Evolutionary conservation across 64 coral and sea anemone species (phyloP), one percentile per base, ranked within the genome.

Genomic region (Montipora cactus): DNA sequence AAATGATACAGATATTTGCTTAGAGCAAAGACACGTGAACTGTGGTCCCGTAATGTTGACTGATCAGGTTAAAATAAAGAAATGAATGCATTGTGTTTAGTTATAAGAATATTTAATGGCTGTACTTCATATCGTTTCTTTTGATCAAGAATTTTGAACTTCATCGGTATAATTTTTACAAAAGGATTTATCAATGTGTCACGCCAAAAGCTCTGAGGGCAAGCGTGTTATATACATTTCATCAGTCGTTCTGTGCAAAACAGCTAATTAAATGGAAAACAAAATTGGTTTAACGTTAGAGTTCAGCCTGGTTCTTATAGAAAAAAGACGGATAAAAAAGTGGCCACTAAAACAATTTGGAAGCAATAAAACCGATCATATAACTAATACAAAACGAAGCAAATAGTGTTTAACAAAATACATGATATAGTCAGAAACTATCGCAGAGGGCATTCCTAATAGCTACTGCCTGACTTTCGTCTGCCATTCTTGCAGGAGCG

Each of bases 21-120:
- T 28, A 73, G 70, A 73, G 70, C 70, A 73, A 73, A 73, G 19
- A 73, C 70, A 73, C 19, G 23, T 79, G 48, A 79, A 79, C 77
- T 79, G 48, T 53, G 47, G 77, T 52, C 77, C 48, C 18, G 14
- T 73, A 73, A 37, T 5, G 19, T 73, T 73, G 23, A 73, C 70
- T 73, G 70, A 25, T 73, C 48, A 79, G 77, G 77, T 79, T 52
- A 57, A 79, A 79, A 79, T 53, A 79, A 79, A 79, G 47, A 79
- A 79, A 79, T 52, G 77, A 79, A 16, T 79, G n/a, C 49, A 79
- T 15, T 79, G 77, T 53, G 77, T 79, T 79, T 55, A 15, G 77
- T 79, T 79, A 57, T 53, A 79, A 79, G 77, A 52, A 79, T 79
- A 79, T 79, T 79, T 20, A 79, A 79, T 79, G 11, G 77, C 49